These are phyloP conservation scores for Polyergus mexicanus DNA, from an alignment of 1,140 invertebrate species.

Conservation along the genomic window DNA sequence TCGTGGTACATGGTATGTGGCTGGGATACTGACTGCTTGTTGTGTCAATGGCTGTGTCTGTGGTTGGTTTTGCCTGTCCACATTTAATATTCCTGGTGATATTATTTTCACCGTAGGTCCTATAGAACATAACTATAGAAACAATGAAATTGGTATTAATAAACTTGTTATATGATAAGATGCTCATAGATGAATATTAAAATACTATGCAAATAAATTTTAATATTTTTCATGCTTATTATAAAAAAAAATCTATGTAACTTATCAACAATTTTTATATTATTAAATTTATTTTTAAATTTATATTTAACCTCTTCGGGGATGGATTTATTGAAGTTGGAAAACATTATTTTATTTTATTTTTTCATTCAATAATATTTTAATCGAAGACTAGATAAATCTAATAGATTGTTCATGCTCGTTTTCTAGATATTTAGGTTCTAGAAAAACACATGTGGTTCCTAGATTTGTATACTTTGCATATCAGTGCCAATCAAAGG, in stretches of 20 bases:
- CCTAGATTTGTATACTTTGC: too few species aligned
- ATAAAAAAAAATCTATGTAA: background rate
- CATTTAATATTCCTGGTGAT: conserved; percentile 82
- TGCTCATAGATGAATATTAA: background rate
- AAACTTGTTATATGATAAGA: conserved; percentile 11
- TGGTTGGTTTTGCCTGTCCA: conserved; percentile 81
- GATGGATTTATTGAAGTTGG: too few species aligned
- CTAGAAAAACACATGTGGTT: too few species aligned
- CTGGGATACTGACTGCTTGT: conserved; percentile 79
- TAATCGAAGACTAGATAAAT: too few species aligned
- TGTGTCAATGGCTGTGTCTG: conserved; percentile 77
- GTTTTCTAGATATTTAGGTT: too few species aligned
- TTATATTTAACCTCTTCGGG: too few species aligned
- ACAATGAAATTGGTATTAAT: conserved; percentile 50
- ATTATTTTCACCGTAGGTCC: conserved; percentile 84
- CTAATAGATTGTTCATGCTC: too few species aligned
- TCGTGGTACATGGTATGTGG: conserved; percentile 85
- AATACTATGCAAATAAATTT: conserved; percentile 14
- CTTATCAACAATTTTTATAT: too few species aligned
- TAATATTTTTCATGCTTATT: conserved; percentile 1
- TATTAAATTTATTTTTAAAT: too few species aligned
- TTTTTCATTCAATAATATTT: too few species aligned
- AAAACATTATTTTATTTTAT: too few species aligned
- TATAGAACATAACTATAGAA: conserved; percentile 81
- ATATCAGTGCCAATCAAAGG: too few species aligned